Evolutionary conservation across 2,888 invertebrate genomes (phyloP).

Genomic region (Parelbella ahira): DNA sequence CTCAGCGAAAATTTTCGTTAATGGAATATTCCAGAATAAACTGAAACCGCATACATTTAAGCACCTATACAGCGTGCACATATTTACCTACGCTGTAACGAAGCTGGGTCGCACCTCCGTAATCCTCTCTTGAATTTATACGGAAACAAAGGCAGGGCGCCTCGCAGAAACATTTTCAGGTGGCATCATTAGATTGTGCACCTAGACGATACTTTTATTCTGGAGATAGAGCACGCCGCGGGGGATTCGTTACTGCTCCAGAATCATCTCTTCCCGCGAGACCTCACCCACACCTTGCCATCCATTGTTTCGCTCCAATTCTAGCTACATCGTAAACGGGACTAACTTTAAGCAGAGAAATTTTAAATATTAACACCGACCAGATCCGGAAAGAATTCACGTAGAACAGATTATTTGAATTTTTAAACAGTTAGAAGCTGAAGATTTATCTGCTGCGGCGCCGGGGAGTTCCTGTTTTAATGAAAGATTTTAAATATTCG

Average conservation of each 20-base stretch:
- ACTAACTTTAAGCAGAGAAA: slow-evolving; percentile 33
- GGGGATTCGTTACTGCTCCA: slow-evolving; percentile 55
- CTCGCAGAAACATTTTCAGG: slow-evolving; percentile 33
- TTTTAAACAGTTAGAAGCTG: slow-evolving; percentile 55
- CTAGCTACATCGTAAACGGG: slow-evolving; percentile 26
- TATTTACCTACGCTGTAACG: slow-evolving; percentile 20
- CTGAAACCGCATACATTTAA: neutral
- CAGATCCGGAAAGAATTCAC: slow-evolving; percentile 47
- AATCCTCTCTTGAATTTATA: slow-evolving; percentile 24
- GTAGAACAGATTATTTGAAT: slow-evolving; percentile 60
- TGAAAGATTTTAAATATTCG: slow-evolving; percentile 16
- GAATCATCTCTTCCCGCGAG: slow-evolving; percentile 15
- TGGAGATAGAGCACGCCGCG: slow-evolving; percentile 50
- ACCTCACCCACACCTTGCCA: slow-evolving; percentile 29
- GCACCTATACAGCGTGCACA: slow-evolving; percentile 10
- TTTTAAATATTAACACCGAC: slow-evolving; percentile 57
- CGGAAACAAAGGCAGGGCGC: slow-evolving; percentile 33
- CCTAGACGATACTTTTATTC: slow-evolving; percentile 54
- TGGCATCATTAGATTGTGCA: slow-evolving; percentile 34
- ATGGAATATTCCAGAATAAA: neutral
- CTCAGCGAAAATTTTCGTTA: no score
- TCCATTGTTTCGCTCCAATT: slow-evolving; percentile 29
- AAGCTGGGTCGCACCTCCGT: slow-evolving; percentile 16
- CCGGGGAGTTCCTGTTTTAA: slow-evolving; percentile 13
- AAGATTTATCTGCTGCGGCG: slow-evolving; percentile 48